Evolutionary conservation across 2,888 invertebrate species (phyloP), one percentile per base, ranked within the genome.

Genomic region (Nomada fucata): DNA sequence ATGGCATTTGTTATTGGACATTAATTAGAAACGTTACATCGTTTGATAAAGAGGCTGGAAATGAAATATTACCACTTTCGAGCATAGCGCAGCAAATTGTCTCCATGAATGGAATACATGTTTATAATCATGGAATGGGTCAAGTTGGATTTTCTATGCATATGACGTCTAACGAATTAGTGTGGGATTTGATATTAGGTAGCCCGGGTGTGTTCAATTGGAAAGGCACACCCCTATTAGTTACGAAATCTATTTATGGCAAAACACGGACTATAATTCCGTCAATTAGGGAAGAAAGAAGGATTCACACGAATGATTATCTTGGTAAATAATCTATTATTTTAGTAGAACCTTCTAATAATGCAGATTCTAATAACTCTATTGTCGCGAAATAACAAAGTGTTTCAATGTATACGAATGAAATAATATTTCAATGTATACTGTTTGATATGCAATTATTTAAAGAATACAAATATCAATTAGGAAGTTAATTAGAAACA

Each of bases 171-270:
- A 65, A 72, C 65, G 50, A 65, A 52, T 59, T 71, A 7, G 47
- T 55, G 5, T 61, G 18, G n/a, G 77, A 89, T 76, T 68, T 92
- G 52, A 64, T 91, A 5, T 57, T 93, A 15, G 94, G 94, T 9
- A 91, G 91, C 72, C 94, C 94, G 3, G 94, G 94, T 10, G 69
- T 92, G 26, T 83, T 85, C 42, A 86, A 89, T 61, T 93, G 92
- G 93, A 88, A 83, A 52, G 94, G 94, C 13, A 69, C 84, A 1
- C 67, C 89, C 5, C 23, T 90, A 47, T 67, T 91, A 26, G 70
- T 75, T 52, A 69, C 63, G 23, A 20, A 42, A 18, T 3, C 47
- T 20, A 2, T 23, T n/a, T 0, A 47, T 1, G 29, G 4, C n/a
- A 5, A 29, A 36, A 10, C 4, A 9, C 47, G 50, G 50, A 65